Evolutionary conservation across 2,113 vertebrate genomes (phyloP).

Genomic region (Elephas maximus): DNA sequence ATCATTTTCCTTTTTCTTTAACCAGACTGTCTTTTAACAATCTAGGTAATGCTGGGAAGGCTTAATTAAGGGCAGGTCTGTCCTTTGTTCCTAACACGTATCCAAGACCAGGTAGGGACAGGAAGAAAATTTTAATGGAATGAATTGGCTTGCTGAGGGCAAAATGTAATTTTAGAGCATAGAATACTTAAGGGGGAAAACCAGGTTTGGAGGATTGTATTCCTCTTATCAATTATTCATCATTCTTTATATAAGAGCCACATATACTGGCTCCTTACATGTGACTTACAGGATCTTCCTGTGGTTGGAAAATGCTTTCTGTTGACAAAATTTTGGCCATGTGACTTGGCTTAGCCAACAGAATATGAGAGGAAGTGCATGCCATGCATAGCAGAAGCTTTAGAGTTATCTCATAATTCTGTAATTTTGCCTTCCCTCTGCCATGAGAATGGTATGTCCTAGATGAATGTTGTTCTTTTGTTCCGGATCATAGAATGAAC

Average conservation of each 20-base stretch:
- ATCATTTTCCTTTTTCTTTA: neutral
- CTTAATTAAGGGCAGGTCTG: neutral
- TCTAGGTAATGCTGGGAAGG: neutral
- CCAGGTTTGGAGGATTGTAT: neutral
- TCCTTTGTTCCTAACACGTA: neutral
- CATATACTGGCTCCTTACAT: neutral
- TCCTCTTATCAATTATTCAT: neutral
- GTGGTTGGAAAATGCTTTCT: neutral
- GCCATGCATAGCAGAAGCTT: neutral
- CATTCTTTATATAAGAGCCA: neutral
- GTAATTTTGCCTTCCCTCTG: neutral
- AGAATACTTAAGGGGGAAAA: neutral
- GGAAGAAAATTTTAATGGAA: neutral
- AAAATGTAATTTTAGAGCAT: neutral
- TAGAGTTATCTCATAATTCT: neutral
- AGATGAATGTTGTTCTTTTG: neutral
- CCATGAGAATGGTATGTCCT: neutral
- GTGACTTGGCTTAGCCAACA: too few relatives aligned
- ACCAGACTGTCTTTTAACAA: neutral
- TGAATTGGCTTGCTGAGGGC: neutral
- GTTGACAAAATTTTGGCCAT: neutral
- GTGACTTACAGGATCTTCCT: neutral
- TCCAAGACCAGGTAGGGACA: neutral
- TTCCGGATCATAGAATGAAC: neutral
- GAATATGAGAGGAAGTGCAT: too few relatives aligned